Evolutionary conservation across 2,888 invertebrate genomes (phyloP).

Genomic region (Ischnus inquisitorius): DNA sequence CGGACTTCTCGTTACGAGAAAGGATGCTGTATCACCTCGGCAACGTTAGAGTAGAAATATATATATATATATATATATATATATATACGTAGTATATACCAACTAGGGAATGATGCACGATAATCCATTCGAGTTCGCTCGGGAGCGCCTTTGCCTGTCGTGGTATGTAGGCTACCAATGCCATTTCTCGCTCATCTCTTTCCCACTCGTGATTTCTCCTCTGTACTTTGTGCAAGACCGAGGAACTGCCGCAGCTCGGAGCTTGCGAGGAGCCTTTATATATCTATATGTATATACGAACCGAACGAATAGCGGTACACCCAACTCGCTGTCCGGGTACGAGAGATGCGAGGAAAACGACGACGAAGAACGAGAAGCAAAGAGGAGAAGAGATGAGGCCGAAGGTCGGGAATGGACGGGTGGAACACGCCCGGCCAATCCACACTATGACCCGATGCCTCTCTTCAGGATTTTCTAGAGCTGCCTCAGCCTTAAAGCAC

Average conservation of each 20-base stretch:
- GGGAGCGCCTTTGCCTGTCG: conserved; percentile 59
- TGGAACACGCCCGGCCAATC: conserved; percentile 79
- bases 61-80: conserved; percentile 22
- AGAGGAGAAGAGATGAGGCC: conserved; percentile 76
- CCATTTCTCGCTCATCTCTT: conserved; percentile 76
- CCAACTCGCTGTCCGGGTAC: conserved; percentile 67
- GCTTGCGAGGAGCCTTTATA: conserved; percentile 1
- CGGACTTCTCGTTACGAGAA: conserved; percentile 56
- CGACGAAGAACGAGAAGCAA: conserved; percentile 67
- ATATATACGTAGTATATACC: conserved; percentile 26
- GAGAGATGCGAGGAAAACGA: conserved; percentile 72
- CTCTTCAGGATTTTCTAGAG: conserved; percentile 30
- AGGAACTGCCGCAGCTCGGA: conserved; percentile 42
- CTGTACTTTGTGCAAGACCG: conserved; percentile 9
- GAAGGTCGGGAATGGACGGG: conserved; percentile 82
- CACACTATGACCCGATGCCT: conserved; percentile 62
- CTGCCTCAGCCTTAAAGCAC: conserved; percentile 41
- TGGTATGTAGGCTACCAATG: conserved; percentile 83
- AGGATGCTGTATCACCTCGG: conserved; percentile 47
- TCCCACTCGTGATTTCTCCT: conserved; percentile 8
- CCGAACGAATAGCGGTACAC: conserved; percentile 79
- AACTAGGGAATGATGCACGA: conserved; percentile 66
- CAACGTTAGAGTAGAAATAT: conserved; percentile 12
- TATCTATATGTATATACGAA: conserved; percentile 11
- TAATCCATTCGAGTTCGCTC: conserved; percentile 66